Percentiles rank a stretch among this genome's conserved stretches.
These are phyloP conservation scores for Bombus fervidus DNA, from an alignment of 1,140 invertebrate species.

Conservation along the genomic window DNA sequence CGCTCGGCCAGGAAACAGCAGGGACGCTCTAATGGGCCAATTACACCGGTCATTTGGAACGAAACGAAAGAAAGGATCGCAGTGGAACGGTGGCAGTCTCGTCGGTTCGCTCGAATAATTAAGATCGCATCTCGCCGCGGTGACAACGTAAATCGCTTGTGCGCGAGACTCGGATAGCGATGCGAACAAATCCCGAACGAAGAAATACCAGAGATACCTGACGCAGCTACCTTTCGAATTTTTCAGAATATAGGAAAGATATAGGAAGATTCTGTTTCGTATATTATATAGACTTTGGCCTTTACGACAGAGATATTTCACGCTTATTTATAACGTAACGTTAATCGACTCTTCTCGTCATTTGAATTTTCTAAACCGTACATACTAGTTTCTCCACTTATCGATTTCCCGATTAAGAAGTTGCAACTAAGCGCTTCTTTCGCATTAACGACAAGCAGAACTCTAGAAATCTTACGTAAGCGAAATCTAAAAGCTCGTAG, in stretches of 20 bases:
- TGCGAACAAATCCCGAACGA: not conserved
- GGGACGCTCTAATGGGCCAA: constrained; percentile 70
- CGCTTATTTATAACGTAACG: not conserved
- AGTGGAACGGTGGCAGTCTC: not conserved
- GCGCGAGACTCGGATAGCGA: not conserved
- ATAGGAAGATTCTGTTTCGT: not conserved
- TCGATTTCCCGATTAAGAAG: not conserved
- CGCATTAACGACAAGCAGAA: not conserved
- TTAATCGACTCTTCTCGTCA: not conserved
- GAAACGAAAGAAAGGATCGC: constrained; percentile 46
- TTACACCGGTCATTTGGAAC: constrained; percentile 65
- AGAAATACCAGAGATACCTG: not conserved
- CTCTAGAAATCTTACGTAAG: not conserved
- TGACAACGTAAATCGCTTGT: constrained; percentile 52
- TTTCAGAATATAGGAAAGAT: not conserved
- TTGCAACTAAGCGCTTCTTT: not conserved
- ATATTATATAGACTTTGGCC: too few species aligned
- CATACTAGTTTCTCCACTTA: constrained; percentile 2
- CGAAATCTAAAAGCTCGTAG: not conserved
- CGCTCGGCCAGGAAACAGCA: constrained; percentile 38
- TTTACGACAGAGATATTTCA: not conserved
- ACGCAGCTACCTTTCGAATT: not conserved
- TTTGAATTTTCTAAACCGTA: not conserved
- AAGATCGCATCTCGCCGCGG: constrained; percentile 66
- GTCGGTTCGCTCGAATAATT: constrained; percentile 65